Evolutionary conservation across 1,140 invertebrate species (phyloP).

Genomic region (Habropoda laboriosa): DNA sequence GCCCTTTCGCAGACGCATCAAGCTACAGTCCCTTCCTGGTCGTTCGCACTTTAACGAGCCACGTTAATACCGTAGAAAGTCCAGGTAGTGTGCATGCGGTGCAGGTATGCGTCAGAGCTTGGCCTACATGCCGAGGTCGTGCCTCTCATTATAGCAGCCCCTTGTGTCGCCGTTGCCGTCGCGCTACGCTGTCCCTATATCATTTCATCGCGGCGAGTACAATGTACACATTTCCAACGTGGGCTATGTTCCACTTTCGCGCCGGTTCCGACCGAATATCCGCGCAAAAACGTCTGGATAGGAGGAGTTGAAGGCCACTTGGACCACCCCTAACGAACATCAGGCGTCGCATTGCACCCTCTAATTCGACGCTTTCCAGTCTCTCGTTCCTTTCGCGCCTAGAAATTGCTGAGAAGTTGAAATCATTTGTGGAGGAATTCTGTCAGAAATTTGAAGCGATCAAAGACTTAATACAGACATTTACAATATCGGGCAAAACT

Average conservation of each 20-base stretch:
- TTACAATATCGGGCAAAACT: too few species aligned
- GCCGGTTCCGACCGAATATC: background rate
- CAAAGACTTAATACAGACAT: too few species aligned
- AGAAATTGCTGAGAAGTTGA: too few species aligned
- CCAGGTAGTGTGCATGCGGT: conserved; percentile 62
- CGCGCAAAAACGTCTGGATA: background rate
- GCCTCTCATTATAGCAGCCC: conserved; percentile 74
- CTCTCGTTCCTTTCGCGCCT: background rate
- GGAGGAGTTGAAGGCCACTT: background rate
- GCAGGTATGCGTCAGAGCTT: conserved; percentile 68
- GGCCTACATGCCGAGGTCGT: conserved; percentile 77
- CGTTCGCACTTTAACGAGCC: conserved; percentile 64
- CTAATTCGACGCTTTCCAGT: background rate
- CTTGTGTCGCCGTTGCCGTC: conserved; percentile 66
- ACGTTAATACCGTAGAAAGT: conserved; percentile 39
- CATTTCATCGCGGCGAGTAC: conserved; percentile 64
- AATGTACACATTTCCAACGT: conserved; percentile 66
- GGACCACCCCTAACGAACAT: background rate
- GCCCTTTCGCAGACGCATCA: background rate
- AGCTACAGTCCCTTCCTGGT: conserved; percentile 31
- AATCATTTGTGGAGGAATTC: too few species aligned
- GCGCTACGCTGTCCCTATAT: conserved; percentile 64
- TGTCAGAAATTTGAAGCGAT: too few species aligned
- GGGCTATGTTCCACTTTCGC: conserved; percentile 49
- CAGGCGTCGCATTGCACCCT: too few species aligned